Evolutionary conservation across 2,888 invertebrate species (phyloP).

Genomic region (Eupithecia tripunctaria): DNA sequence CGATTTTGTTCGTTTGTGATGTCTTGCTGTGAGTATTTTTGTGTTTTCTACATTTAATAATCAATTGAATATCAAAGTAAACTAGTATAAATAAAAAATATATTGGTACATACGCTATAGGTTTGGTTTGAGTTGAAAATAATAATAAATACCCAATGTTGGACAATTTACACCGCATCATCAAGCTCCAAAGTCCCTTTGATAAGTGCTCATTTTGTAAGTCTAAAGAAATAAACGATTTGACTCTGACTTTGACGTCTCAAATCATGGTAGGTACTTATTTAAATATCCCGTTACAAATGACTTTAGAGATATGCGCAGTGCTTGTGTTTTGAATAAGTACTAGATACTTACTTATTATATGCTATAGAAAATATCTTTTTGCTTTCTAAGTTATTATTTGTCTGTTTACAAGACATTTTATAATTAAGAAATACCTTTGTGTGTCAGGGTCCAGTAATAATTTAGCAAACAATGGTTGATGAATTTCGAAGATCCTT

Average conservation of each 20-base stretch:
- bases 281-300: no score
- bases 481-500: neutral
- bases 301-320: no score
- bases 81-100: neutral
- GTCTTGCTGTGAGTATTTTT: conserved; percentile 67
- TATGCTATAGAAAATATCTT: neutral
- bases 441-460: neutral
- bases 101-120: neutral
- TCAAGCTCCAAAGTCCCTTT: neutral
- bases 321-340: no score
- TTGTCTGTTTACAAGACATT: neutral
- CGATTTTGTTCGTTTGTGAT: conserved; percentile 45
- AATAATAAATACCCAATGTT: neutral
- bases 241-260: no score
- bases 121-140: conserved; percentile 46
- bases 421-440: neutral
- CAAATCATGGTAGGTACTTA: no score
- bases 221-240: no score
- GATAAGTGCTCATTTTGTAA: no score
- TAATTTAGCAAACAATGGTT: neutral
- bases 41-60: neutral
- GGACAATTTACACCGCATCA: neutral
- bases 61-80: neutral
- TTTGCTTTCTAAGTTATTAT: neutral
- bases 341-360: no score